Evolutionary conservation across 2,888 invertebrate species (phyloP), one percentile per base, ranked within the genome.

Genomic region (Caenorhabditis sp.): DNA sequence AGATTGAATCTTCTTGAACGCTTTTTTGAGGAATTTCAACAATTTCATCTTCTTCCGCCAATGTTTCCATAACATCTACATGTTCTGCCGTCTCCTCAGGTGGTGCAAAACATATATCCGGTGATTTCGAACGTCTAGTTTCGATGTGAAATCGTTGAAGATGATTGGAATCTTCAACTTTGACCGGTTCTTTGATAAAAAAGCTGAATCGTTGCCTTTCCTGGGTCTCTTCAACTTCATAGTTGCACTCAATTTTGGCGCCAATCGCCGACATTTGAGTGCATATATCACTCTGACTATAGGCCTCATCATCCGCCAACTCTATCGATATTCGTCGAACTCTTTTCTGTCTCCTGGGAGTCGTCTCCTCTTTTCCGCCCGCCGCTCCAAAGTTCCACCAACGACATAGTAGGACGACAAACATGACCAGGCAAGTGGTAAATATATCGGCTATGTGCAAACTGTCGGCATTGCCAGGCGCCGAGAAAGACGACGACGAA

Each of bases 371-470:
- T 14, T 3, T 53, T 2, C 21, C 23, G 19, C 23, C 53, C 1
- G 2, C 10, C 5, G 5, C 31, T 4, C 31, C 12, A 10, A 43
- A 10, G 50, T 68, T 72, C 37, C 58, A 61, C 73, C 73, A 73
- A 4, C 66, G 62, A n/a, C 73, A 73, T 23, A 73, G 58, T 60
- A 73, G 43, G 10, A 66, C 73, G 43, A 73, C 73, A 23, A 73
- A 69, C 73, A 73, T 73, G 50, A 68, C 55, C 49, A 69, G 31
- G 27, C 69, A 62, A 66, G 73, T 73, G 19, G 69, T 37, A 43
- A 69, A 69, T 21, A 73, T 26, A 61, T 73, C 73, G 24, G 36
- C 27, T 19, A 58, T 62, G 62, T 53, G 24, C 62, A 71, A 62
- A 27, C 58, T 27, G 26, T 51, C 51, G 10, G 19, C 8, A 17